These are phyloP conservation scores for Temnothorax ravouxi DNA, from an alignment of 2,888 invertebrate species.

Conservation along the genomic window DNA sequence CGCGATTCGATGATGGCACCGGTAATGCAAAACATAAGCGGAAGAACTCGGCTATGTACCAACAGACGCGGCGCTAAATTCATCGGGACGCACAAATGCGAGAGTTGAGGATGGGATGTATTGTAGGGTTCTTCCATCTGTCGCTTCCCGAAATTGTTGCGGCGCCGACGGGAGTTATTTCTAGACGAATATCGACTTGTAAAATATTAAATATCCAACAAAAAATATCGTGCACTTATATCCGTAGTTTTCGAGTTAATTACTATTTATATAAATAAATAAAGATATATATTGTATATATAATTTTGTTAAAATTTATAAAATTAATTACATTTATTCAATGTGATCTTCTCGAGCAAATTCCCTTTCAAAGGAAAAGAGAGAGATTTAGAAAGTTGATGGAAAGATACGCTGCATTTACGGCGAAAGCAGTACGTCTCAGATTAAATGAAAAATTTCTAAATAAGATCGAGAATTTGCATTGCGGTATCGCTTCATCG, in stretches of 20 bases:
- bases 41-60: constrained; percentile 45
- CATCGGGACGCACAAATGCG: constrained; percentile 53
- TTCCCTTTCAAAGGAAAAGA: neutral
- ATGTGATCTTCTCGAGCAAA: neutral
- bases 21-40: constrained; percentile 37
- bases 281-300: neutral
- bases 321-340: constrained; percentile 11
- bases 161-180: neutral
- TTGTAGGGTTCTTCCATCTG: neutral
- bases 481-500: constrained; percentile 37
- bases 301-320: neutral
- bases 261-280: neutral
- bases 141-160: constrained; percentile 20
- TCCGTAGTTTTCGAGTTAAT: neutral
- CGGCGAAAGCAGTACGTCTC: neutral
- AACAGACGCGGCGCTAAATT: constrained; percentile 40
- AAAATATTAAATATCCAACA: neutral
- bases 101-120: constrained; percentile 5
- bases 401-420: constrained; percentile 2
- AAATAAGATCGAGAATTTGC: constrained; percentile 47
- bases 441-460: constrained; percentile 37
- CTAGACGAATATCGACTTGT: neutral
- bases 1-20: constrained; percentile 41
- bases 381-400: constrained; percentile 5
- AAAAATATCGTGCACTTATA: neutral